phyloP scores from a whole-genome alignment of 1,140 invertebrate genomes.

The Coelopa frigida region DNA sequence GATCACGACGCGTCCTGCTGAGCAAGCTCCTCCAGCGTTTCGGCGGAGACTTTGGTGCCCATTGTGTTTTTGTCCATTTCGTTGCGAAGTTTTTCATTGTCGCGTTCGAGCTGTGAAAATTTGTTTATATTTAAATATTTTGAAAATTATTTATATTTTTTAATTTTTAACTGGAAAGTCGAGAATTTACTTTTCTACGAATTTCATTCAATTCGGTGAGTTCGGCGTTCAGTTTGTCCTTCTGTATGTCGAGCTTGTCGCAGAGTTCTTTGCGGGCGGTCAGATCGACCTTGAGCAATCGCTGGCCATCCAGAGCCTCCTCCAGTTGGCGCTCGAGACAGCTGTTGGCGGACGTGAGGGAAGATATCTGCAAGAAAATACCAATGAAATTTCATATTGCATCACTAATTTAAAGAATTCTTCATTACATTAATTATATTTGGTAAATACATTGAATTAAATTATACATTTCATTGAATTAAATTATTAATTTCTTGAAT shows the following conservation, averaged over 20 bases:
- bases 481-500: too few species aligned
- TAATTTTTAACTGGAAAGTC: too few species aligned
- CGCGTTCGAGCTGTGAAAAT: slow-evolving; percentile 17
- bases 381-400: background rate
- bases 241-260: slow-evolving; percentile 36
- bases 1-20: slow-evolving; percentile 23
- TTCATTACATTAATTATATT: background rate
- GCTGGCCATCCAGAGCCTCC: slow-evolving; percentile 21
- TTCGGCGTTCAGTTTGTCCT: slow-evolving; percentile 37
- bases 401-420: background rate
- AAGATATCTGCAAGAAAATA: slow-evolving; percentile 19
- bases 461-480: too few species aligned
- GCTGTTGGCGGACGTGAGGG: slow-evolving; percentile 13
- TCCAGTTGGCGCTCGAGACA: slow-evolving; percentile 27
- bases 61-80: slow-evolving; percentile 20
- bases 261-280: slow-evolving; percentile 36
- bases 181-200: slow-evolving; percentile 27
- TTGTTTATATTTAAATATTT: background rate
- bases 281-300: slow-evolving; percentile 30
- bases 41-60: slow-evolving; percentile 19
- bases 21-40: slow-evolving; percentile 31
- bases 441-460: too few species aligned
- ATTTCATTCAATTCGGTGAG: slow-evolving; percentile 29
- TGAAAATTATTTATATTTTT: too few species aligned
- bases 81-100: slow-evolving; percentile 23